Base-by-base conservation (phyloP, 2,888 invertebrate species). In the Scelioninae gen. 1 region DNA sequence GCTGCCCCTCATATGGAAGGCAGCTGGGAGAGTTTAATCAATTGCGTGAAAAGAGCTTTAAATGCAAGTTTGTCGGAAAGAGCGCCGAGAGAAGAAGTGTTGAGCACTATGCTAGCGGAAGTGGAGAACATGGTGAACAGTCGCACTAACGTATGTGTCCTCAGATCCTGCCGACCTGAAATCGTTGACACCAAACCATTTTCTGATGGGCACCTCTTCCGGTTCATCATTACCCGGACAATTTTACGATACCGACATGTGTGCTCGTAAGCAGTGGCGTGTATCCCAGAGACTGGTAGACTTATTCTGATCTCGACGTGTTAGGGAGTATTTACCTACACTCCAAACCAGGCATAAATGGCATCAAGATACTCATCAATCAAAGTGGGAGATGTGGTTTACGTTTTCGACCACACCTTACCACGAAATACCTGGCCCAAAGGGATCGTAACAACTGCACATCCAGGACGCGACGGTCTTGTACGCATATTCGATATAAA, bases 1-100 rank as follows among this genome's bases (percentile, higher is more conserved):
- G 40, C 45, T 5, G 16, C 80, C 0, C 80, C 77, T 0, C 69
- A 84, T 40, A 81, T 84, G 74, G 80, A 74, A 0, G 83, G 83
- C 0, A 43, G 63, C 8, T 84, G 83, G 83, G 76, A 80, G 32
- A 13, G 77, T 7, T 16, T 74, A 15, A 51, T 81, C 0, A 40
- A 53, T 15, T 40, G 55, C 16, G 71, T 83, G 0, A 79, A 80
- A 16, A 55, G 63, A 3, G 71, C 79, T 9, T 32, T 83, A 10
- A 11, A 16, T 0, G 43, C 63, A 7, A 62, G n/a, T n/a, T n/a
- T n/a, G n/a, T n/a, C n/a, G n/a, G n/a, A n/a, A n/a, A n/a, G n/a
- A n/a, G n/a, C n/a, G n/a, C n/a, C n/a, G n/a, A n/a, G n/a, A n/a
- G n/a, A n/a, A n/a, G n/a, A n/a, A n/a, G n/a, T n/a, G n/a, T n/a